These are phyloP conservation scores for Fragum whitleyi DNA, from an alignment of 2,888 invertebrate species.

Conservation along the genomic window DNA sequence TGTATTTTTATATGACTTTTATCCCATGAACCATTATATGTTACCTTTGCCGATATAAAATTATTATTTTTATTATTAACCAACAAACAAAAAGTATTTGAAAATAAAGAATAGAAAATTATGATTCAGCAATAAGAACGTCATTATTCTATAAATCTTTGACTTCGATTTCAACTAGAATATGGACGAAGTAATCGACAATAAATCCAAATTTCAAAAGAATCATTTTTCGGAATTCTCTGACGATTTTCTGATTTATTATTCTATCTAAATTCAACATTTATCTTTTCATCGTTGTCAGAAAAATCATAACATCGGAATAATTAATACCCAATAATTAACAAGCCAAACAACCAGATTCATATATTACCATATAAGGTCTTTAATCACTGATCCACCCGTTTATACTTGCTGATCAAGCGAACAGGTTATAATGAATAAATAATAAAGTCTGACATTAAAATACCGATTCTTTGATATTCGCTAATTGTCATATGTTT, in stretches of 20 bases:
- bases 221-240: too few species aligned
- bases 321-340: not conserved
- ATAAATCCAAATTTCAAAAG: too few species aligned
- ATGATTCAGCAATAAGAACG: too few species aligned
- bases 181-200: too few species aligned
- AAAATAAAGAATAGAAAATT: too few species aligned
- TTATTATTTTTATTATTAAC: too few species aligned
- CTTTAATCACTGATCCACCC: slow-evolving; percentile 1
- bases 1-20: too few species aligned
- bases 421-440: not conserved
- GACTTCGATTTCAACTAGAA: too few species aligned
- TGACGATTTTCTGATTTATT: not conserved
- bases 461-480: slow-evolving; percentile 1
- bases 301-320: slow-evolving; percentile 1
- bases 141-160: too few species aligned
- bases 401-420: slow-evolving; percentile 1
- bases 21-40: too few species aligned
- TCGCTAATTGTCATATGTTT: not conserved
- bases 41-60: too few species aligned
- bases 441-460: not conserved
- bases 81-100: too few species aligned
- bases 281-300: not conserved
- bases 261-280: not conserved
- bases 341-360: not conserved
- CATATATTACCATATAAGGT: not conserved